phyloP scores from a whole-genome alignment of 2,888 invertebrate genomes.

The Junonia oenone region DNA sequence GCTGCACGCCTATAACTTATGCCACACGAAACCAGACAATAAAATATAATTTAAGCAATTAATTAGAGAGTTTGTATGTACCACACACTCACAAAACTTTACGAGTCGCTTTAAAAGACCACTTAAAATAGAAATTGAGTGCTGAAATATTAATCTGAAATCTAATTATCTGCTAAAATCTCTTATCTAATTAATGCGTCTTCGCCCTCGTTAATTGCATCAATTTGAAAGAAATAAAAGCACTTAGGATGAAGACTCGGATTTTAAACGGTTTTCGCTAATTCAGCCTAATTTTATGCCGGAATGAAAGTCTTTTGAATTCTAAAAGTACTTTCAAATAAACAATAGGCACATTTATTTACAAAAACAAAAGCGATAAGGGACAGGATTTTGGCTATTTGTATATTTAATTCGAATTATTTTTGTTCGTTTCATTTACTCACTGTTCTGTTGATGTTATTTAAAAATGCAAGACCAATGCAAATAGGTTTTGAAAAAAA shows the following conservation, averaged over 20 bases:
- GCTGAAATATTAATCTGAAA: constrained; percentile 8
- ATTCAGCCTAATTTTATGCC: neutral
- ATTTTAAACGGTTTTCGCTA: neutral
- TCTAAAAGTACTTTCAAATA: neutral
- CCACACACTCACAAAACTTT: neutral
- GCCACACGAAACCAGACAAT: constrained; percentile 11
- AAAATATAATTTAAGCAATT: constrained; percentile 24
- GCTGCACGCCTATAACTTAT: neutral
- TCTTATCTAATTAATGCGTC: constrained; percentile 9
- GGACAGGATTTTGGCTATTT: no score
- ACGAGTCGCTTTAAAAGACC: neutral
- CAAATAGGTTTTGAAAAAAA: no score
- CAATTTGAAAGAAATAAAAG: constrained; percentile 15
- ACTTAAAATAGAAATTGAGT: neutral
- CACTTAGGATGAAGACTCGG: constrained; percentile 1
- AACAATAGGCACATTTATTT: neutral
- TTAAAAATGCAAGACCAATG: no score
- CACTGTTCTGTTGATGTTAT: no score
- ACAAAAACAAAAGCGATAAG: neutral
- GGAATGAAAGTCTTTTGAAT: neutral
- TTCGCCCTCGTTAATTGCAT: constrained; percentile 11
- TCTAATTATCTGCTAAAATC: constrained; percentile 11
- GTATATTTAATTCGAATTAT: no score
- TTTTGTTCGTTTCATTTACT: no score
- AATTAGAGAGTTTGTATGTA: constrained; percentile 3